Percentiles rank a stretch among this genome's conserved stretches.
Evolutionary conservation across 2,113 vertebrate genomes (phyloP).

Genomic region (Pan troglodytes): NHGRI_mPanTro3-v2.1_pri NC_072402.2:127820501-127821000

Average conservation of each 20-base stretch:
- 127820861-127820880: background rate
- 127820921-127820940: background rate
- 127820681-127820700: background rate
- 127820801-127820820: background rate
- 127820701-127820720: background rate
- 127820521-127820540: background rate
- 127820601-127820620: background rate
- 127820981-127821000: conserved; percentile 27
- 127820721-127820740: background rate
- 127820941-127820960: background rate
- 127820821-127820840: background rate
- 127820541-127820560: background rate
- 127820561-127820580: background rate
- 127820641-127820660: background rate
- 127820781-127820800: background rate
- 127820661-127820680: background rate
- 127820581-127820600: background rate
- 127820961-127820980: background rate
- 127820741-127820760: background rate
- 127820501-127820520: background rate
- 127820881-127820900: conserved; percentile 33
- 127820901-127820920: background rate
- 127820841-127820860: background rate
- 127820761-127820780: conserved; percentile 2
- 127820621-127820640: background rate